These are phyloP conservation scores for Gymnoscopelus braueri DNA, from an alignment of 2,797 vertebrate genomes.

Conservation along the genomic window DNA sequence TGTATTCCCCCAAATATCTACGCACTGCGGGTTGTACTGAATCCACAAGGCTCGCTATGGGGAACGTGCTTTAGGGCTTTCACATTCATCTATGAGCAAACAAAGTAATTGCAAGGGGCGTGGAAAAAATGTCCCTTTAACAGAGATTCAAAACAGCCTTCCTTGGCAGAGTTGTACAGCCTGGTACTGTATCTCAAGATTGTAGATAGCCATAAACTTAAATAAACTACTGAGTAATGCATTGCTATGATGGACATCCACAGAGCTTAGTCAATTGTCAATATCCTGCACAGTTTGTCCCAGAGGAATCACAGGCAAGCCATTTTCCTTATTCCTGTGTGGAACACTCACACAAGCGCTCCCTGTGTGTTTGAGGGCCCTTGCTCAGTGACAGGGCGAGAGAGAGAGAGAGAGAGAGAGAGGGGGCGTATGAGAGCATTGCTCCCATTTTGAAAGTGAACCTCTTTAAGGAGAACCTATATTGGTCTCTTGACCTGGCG, in stretches of 20 bases:
- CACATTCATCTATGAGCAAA: neutral
- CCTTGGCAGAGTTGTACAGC: neutral
- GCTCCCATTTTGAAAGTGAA: constrained; percentile 32
- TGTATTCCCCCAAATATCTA: constrained; percentile 1
- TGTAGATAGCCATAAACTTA: constrained; percentile 30
- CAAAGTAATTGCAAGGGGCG: neutral
- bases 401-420: constrained; percentile 22
- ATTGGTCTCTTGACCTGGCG: constrained; percentile 65
- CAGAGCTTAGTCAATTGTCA: constrained; percentile 19
- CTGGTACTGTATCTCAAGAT: neutral
- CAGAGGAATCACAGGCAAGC: constrained; percentile 55
- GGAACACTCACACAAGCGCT: constrained; percentile 60
- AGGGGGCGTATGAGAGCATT: constrained; percentile 30
- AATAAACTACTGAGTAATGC: constrained; percentile 27
- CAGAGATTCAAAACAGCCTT: neutral
- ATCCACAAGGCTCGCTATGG: neutral
- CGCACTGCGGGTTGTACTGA: too few species aligned
- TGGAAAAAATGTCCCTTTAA: constrained; percentile 1
- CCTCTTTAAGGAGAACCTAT: constrained; percentile 64
- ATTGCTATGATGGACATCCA: constrained; percentile 21
- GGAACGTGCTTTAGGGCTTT: neutral
- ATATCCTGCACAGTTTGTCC: constrained; percentile 43
- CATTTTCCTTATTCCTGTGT: constrained; percentile 61
- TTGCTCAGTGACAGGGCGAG: constrained; percentile 61
- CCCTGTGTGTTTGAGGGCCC: constrained; percentile 67